These are phyloP conservation scores for Syngnathoides biaculeatus DNA, from an alignment of 2,113 vertebrate genomes.

Conservation along the genomic window DNA sequence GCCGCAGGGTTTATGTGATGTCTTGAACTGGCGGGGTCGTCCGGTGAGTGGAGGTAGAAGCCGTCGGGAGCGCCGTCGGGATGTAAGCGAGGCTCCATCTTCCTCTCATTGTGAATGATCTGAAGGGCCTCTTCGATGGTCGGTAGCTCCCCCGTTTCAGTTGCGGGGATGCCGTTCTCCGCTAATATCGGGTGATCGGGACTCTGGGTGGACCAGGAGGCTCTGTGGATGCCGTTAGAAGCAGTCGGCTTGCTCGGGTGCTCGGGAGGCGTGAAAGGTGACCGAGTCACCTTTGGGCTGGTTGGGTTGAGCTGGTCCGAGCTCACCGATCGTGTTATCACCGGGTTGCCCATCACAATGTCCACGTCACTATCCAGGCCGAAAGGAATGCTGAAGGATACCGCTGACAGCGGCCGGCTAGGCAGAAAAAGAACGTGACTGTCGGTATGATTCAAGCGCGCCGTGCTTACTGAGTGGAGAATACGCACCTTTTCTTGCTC, in stretches of 20 bases:
- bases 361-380: conserved; percentile 92
- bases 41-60: conserved; percentile 87
- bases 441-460: conserved; percentile 5
- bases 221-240: conserved; percentile 65
- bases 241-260: conserved; percentile 63
- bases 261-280: conserved; percentile 66
- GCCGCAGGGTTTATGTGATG: conserved; percentile 46
- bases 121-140: conserved; percentile 91
- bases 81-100: conserved; percentile 83
- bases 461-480: background rate
- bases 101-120: conserved; percentile 86
- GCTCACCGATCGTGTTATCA: conserved; percentile 82
- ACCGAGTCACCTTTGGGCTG: conserved; percentile 44
- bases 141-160: conserved; percentile 76
- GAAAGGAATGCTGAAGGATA: conserved; percentile 93
- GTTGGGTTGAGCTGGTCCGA: conserved; percentile 82
- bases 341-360: conserved; percentile 88
- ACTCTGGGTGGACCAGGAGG: conserved; percentile 66
- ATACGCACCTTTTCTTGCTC: conserved; percentile 71
- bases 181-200: conserved; percentile 57
- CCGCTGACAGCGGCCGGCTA: conserved; percentile 84
- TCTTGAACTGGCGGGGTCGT: conserved; percentile 60
- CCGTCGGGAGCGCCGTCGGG: conserved; percentile 86
- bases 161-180: conserved; percentile 65
- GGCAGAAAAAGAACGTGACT: conserved; percentile 1